phyloP scores from a whole-genome alignment of 2,113 vertebrate genomes.

The Copsychus sechellarum region DNA sequence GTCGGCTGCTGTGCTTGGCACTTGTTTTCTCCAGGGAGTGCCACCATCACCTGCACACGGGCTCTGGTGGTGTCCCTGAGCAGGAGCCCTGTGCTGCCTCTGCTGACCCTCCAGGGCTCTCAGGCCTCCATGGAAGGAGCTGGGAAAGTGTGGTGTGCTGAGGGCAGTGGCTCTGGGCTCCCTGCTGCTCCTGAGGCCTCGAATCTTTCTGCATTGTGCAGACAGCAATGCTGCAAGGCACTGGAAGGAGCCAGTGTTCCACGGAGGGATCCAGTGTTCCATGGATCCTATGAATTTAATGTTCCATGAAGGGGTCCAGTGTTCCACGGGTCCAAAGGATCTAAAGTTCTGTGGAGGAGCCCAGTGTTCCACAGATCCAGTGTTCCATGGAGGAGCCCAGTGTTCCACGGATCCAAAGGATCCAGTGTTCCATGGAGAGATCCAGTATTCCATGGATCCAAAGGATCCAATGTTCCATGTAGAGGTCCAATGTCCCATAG shows the following conservation, averaged over 20 bases:
- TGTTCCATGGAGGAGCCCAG: too few species aligned
- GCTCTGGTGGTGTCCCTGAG: neutral
- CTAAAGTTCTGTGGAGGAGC: too few species aligned
- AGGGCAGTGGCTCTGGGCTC: neutral
- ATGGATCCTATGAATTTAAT: too few species aligned
- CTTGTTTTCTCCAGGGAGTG: neutral
- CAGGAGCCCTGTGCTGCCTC: neutral
- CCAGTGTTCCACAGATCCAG: too few species aligned
- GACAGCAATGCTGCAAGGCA: rapidly evolving
- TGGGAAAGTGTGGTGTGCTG: neutral
- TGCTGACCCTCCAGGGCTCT: neutral
- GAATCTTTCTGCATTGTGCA: neutral
- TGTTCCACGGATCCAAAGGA: too few species aligned
- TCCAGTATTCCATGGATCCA: too few species aligned
- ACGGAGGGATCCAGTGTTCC: neutral
- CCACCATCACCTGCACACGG: neutral
- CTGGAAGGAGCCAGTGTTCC: neutral
- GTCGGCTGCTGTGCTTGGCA: neutral
- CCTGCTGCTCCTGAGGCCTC: neutral
- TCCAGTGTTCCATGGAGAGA: too few species aligned
- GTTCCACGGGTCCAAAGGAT: too few species aligned
- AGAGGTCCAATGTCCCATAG: too few species aligned
- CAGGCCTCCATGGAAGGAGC: neutral
- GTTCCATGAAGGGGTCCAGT: too few species aligned
- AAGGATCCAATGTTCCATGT: too few species aligned